Conservation (phyloP, 2,888 invertebrate species). For the Neocrepidodera transversa region DNA sequence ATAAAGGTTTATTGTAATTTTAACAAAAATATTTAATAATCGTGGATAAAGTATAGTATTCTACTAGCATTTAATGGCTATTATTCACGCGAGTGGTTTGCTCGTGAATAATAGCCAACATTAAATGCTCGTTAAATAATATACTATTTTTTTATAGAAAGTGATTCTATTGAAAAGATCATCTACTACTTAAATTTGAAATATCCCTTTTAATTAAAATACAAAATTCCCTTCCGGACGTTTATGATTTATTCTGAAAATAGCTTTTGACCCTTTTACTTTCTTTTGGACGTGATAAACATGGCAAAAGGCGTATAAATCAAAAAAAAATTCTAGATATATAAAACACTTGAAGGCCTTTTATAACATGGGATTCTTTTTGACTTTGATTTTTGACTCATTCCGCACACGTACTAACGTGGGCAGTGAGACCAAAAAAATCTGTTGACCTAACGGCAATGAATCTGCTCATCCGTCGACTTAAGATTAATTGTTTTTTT, state of each 20-base stretch:
- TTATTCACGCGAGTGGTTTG: no score
- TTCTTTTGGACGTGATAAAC: conserved; percentile 13
- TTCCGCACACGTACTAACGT: conserved; percentile 15
- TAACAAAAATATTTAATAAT: no score
- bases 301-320: conserved; percentile 20
- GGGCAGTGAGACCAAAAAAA: neutral
- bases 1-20: no score
- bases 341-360: conserved; percentile 20
- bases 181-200: no score
- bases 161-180: no score
- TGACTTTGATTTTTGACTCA: conserved; percentile 19
- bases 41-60: no score
- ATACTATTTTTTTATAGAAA: no score
- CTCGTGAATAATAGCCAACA: no score
- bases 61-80: no score
- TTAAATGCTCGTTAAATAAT: no score
- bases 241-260: neutral
- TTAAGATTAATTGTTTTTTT: no score
- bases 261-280: conserved; percentile 17
- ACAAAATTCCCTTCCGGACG: neutral
- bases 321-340: conserved; percentile 22
- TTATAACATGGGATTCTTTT: conserved; percentile 6
- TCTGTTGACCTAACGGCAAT: neutral
- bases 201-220: no score
- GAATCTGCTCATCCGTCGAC: neutral